phyloP scores from a whole-genome alignment of 1,140 invertebrate species.

The Bicyclus anynana region DNA sequence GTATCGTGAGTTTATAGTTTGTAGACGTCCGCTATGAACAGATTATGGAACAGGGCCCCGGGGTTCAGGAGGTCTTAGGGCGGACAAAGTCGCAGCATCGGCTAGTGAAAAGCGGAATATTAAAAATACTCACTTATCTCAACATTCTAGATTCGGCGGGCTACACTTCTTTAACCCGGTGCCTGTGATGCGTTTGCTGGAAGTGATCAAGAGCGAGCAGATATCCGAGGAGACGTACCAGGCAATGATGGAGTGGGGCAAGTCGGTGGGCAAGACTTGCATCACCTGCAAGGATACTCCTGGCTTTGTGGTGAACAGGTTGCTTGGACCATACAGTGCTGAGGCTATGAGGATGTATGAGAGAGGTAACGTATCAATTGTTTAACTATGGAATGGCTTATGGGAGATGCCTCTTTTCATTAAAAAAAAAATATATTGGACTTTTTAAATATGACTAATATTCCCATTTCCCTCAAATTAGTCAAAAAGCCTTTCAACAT shows the following conservation, averaged over 20 bases:
- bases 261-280: conserved; percentile 87
- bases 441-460: too few relatives aligned
- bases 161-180: conserved; percentile 97
- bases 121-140: background rate
- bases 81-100: too few relatives aligned
- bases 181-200: conserved; percentile 93
- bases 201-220: conserved; percentile 84
- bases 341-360: conserved; percentile 89
- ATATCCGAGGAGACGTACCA: conserved; percentile 88
- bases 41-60: too few relatives aligned
- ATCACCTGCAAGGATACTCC: conserved; percentile 92
- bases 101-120: too few relatives aligned
- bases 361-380: conserved; percentile 76
- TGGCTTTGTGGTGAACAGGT: conserved; percentile 92
- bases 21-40: too few relatives aligned
- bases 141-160: conserved; percentile 56
- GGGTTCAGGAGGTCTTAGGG: too few relatives aligned
- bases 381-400: background rate
- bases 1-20: too few relatives aligned
- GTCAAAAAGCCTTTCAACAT: too few relatives aligned
- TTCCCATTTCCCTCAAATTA: too few relatives aligned
- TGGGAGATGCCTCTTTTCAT: background rate
- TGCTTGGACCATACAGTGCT: conserved; percentile 87
- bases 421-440: too few relatives aligned
- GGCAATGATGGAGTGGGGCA: conserved; percentile 86